A percentile compares a stretch with the other conserved stretches of the same genome.
Evolutionary conservation across 1,140 invertebrate genomes (phyloP).

Genomic region (Euwallacea fornicatus): DNA sequence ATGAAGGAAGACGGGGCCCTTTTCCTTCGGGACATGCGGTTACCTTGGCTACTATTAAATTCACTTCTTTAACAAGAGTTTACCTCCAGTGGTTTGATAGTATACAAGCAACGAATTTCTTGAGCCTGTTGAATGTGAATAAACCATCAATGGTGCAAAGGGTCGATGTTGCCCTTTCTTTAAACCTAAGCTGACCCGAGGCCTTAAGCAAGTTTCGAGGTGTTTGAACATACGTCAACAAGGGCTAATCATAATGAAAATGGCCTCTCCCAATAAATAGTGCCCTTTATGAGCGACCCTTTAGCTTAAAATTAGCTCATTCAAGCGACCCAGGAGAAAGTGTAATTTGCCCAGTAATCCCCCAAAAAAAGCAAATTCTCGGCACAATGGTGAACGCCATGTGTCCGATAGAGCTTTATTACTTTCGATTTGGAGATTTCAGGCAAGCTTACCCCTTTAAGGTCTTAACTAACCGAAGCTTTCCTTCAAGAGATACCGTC

Average conservation of each 20-base stretch:
- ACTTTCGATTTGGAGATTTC: neutral
- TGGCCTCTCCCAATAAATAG: constrained; percentile 40
- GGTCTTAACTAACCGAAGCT: neutral
- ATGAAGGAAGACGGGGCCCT: constrained; percentile 32
- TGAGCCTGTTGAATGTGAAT: too few species aligned
- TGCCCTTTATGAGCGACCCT: constrained; percentile 36
- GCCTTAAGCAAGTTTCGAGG: constrained; percentile 32
- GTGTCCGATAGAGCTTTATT: neutral
- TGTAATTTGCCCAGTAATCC: neutral
- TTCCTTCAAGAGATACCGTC: constrained; percentile 8
- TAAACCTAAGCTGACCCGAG: constrained; percentile 26
- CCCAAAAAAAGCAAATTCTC: neutral
- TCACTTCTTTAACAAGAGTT: constrained; percentile 21
- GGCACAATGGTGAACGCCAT: neutral
- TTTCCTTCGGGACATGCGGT: constrained; percentile 35
- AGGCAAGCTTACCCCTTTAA: neutral
- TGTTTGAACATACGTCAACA: constrained; percentile 42
- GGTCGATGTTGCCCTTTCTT: neutral
- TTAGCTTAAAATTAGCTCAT: constrained; percentile 12
- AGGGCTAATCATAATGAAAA: constrained; percentile 43
- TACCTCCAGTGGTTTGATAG: constrained; percentile 1
- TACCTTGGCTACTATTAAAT: constrained; percentile 33
- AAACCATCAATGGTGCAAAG: too few species aligned
- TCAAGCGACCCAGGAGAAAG: constrained; percentile 13
- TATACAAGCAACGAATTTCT: too few species aligned